Base-by-base conservation (phyloP, 2,797 vertebrate species). In the Pangasius macronema region DNA sequence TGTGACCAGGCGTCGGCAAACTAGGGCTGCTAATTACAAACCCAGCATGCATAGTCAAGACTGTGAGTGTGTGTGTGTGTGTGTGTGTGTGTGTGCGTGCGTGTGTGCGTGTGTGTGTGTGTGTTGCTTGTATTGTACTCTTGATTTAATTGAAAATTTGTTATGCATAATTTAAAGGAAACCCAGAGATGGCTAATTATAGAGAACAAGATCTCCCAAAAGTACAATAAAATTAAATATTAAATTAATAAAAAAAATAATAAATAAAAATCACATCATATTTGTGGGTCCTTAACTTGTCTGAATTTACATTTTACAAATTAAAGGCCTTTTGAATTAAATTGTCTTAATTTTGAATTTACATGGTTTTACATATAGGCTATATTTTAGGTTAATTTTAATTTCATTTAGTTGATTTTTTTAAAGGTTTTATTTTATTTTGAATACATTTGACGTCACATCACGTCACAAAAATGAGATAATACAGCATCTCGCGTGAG, bases 111-210 rank as follows among this genome's bases (percentile, higher is more conserved):
- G 30, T 33, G n/a, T 20, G 13, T 39, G 63, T 42, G 6, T 77
- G 63, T 55, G 61, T 76, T 10, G 18, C 16, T 76, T 75, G 49
- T 81, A 53, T 80, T 82, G 75, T 79, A 76, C 76, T 55, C 39
- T 79, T 33, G 65, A 86, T 85, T 68, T 88, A 86, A 85, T 89
- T 87, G 49, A 65, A 86, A 65, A 77, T 85, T 73, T 63, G 67
- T n/a, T 87, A 39, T 88, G 76, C 57, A 70, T 53, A 82, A 53
- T 61, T 67, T 42, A 73, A 27, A 53, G 42, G 39, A 5, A 81
- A 72, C 73, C 55, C 83, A 82, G 42, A 70, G 14, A 42, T 57
- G 27, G 22, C 36, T 89, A 87, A 90, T 89, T 89, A 33, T 70
- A 39, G n/a, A 49, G 30, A 67, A 24, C n/a, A 83, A 16, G 30